Conservation (phyloP, 2,797 vertebrate species). For the Epinephelus coioides region DNA sequence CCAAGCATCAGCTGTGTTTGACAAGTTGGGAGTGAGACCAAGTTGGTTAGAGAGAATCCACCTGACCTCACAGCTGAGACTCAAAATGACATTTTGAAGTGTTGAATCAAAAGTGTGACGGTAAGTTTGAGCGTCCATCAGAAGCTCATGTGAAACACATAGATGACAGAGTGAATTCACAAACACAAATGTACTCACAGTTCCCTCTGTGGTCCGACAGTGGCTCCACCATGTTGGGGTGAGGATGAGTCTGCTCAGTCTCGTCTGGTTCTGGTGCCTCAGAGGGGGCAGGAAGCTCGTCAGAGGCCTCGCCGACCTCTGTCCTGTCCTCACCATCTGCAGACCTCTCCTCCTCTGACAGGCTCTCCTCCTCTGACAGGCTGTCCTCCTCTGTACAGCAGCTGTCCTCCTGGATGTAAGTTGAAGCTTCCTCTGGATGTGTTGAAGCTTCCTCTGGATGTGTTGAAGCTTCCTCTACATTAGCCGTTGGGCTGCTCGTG, state of each 20-base stretch:
- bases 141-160: too few species aligned
- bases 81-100: too few species aligned
- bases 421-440: background rate
- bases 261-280: conserved; percentile 18
- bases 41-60: too few species aligned
- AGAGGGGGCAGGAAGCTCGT: background rate
- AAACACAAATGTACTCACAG: conserved; percentile 49
- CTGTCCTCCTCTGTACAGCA: background rate
- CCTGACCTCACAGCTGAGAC: too few species aligned
- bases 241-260: conserved; percentile 14
- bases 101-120: too few species aligned
- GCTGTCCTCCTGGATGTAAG: background rate
- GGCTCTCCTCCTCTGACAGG: background rate
- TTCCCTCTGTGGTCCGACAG: conserved; percentile 48
- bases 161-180: too few species aligned
- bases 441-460: background rate
- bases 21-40: too few species aligned
- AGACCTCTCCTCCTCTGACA: background rate
- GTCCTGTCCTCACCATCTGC: background rate
- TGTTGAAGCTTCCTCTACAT: background rate
- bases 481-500: background rate
- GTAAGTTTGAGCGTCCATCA: too few species aligned
- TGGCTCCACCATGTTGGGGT: conserved; percentile 55
- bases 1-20: too few species aligned
- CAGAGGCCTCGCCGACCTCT: background rate